These are phyloP conservation scores for Catharus fuscescens DNA, from an alignment of 2,113 vertebrate species.

Conservation along the genomic window DNA sequence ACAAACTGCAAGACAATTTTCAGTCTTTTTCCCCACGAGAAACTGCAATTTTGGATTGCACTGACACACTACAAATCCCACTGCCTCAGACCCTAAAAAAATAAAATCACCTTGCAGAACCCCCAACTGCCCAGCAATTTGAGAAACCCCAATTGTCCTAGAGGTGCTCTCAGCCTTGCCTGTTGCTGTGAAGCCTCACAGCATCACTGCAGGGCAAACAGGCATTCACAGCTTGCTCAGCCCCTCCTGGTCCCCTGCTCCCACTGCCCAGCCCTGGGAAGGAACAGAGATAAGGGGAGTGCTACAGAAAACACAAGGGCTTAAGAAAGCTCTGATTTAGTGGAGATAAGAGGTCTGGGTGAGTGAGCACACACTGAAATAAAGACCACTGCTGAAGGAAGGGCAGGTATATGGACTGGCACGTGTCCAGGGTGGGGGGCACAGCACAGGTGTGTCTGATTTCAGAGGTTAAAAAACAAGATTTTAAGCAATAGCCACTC, in stretches of 20 bases:
- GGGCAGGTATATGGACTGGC: not conserved
- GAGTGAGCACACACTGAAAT: constrained; percentile 6
- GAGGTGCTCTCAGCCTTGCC: not conserved
- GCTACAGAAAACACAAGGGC: constrained; percentile 32
- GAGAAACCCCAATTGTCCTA: not conserved
- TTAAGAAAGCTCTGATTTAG: constrained; percentile 44
- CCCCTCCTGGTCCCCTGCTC: constrained; percentile 6
- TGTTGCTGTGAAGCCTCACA: rapidly evolving
- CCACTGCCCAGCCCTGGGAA: constrained; percentile 13
- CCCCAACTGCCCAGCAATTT: rapidly evolving
- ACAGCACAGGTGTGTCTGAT: not conserved
- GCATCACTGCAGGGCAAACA: not conserved
- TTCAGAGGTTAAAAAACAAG: not conserved
- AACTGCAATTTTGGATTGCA: not conserved
- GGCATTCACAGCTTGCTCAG: not conserved
- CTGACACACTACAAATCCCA: not conserved
- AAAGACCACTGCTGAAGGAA: not conserved
- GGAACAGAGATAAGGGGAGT: constrained; percentile 52
- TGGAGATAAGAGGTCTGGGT: constrained; percentile 25
- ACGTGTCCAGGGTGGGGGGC: not conserved
- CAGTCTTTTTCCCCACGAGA: not conserved
- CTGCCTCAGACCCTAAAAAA: not conserved
- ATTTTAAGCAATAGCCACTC: not conserved
- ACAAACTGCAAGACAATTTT: not conserved
- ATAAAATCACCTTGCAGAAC: not conserved